Base-by-base conservation (phyloP, 2,888 invertebrate species). In the Chamaedrilus cognettii region DNA sequence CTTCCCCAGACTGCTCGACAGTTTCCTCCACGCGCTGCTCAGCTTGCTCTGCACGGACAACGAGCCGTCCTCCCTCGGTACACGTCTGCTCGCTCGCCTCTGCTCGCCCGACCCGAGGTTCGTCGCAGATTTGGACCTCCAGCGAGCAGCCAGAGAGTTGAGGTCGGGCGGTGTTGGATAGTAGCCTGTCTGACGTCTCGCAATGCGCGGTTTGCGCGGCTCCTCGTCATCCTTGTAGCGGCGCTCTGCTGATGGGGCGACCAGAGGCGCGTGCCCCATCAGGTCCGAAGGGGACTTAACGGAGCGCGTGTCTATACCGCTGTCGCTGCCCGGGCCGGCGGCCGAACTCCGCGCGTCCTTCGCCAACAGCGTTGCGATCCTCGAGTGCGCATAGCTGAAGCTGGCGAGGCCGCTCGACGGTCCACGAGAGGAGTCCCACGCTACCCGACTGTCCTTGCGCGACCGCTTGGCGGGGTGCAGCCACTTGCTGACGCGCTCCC, bases 401-500 rank as follows among this genome's bases (percentile, higher is more conserved):
- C 26, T 52, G 11, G 55, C 19, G 15, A 52, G 11, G 15, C 55
- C 26, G 55, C 55, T 52, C 28, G 11, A 23, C 5, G 55, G 28
- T 11, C 26, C 11, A 7, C 11, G 42, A 7, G 15, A 7, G 11
- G 42, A 42, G 15, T 52, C 55, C 55, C 55, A 52, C 11, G 11
- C 19, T 15, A 15, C 19, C 7, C 11, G 7, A 11, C 26, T 7
- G 28, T 11, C 15, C 7, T 7, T 23, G 11, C 55, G 19, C 19
- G 55, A 23, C 15, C 55, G 55, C 15, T 23, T 7, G 5, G 26
- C 55, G 23, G 55, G 11, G 55, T 52, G 11, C 15, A 52, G 28
- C 55, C 55, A 52, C 26, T 52, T 52, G 26, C 55, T 52, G 55
- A 52, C 55, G 11, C 55, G 11, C 7, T 52, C 55, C 26, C 26